Conservation (phyloP, 1,140 invertebrate genomes). For the Drosophila virilis region DNA sequence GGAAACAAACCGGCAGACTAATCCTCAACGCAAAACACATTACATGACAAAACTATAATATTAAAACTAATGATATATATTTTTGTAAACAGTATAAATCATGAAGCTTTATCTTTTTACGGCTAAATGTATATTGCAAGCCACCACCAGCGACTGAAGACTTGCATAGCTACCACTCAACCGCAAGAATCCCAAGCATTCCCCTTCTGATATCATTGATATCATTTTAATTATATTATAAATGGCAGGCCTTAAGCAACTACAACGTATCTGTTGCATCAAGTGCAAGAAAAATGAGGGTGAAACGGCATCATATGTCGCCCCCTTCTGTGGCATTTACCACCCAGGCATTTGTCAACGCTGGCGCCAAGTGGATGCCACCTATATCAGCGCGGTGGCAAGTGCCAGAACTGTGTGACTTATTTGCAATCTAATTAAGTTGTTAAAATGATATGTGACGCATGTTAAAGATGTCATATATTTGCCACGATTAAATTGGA, state of each 20-base stretch:
- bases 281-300: background rate
- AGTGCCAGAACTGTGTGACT: conserved; percentile 60
- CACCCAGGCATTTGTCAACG: conserved; percentile 77
- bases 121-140: background rate
- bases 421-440: conserved; percentile 77
- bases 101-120: no score
- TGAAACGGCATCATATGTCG: background rate
- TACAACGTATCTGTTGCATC: conserved; percentile 21
- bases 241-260: conserved; percentile 56
- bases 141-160: background rate
- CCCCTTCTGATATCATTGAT: conserved; percentile 52
- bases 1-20: no score
- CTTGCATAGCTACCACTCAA: background rate
- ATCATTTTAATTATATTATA: conserved; percentile 58
- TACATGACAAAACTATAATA: no score
- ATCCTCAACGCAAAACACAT: no score
- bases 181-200: conserved; percentile 19
- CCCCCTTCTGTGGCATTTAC: conserved; percentile 49
- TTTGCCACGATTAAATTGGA: conserved; percentile 51
- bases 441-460: conserved; percentile 75
- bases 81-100: no score
- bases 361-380: conserved; percentile 68
- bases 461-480: conserved; percentile 51
- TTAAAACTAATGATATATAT: no score
- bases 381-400: conserved; percentile 12